A percentile compares a stretch with the other conserved stretches of the same genome.
Evolutionary conservation across 2,113 vertebrate species (phyloP).

Genomic region (Furnarius figulus): DNA sequence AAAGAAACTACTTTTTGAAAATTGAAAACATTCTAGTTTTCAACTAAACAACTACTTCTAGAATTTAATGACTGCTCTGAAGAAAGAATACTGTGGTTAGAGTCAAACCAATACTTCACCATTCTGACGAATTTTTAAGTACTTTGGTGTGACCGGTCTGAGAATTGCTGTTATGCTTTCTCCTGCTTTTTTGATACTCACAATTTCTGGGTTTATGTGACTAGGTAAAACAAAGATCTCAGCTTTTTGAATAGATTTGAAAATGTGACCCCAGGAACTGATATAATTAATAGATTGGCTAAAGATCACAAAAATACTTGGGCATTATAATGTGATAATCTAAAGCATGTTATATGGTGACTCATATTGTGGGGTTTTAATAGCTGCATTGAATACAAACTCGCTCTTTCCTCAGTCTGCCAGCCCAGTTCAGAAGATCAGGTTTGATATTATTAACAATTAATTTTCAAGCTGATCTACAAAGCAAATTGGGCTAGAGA

Average conservation of each 20-base stretch:
- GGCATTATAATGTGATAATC: not conserved
- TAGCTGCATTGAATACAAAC: not conserved
- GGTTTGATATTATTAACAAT: not conserved
- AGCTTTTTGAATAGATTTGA: not conserved
- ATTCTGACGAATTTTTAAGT: not conserved
- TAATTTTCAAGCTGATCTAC: not conserved
- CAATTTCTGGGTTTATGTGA: fast-evolving
- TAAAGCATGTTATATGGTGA: not conserved
- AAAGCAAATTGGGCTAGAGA: not conserved
- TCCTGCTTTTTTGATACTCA: not conserved
- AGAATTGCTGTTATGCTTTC: not conserved
- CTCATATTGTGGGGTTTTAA: not conserved
- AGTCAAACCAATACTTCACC: not conserved
- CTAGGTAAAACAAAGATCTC: not conserved
- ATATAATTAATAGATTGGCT: not conserved
- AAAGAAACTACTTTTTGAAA: not conserved
- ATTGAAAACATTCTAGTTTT: not conserved
- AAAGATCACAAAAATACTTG: not conserved
- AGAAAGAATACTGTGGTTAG: not conserved
- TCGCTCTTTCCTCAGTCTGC: not conserved
- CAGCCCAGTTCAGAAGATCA: not conserved
- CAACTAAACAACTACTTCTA: not conserved
- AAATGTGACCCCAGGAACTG: not conserved
- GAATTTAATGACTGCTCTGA: not conserved
- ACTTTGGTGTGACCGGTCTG: not conserved